A percentile compares a stretch with the other conserved stretches of the same genome.
These are phyloP conservation scores for Drosophila orosa DNA, from an alignment of 1,140 invertebrate genomes.

Conservation along the genomic window DNA sequence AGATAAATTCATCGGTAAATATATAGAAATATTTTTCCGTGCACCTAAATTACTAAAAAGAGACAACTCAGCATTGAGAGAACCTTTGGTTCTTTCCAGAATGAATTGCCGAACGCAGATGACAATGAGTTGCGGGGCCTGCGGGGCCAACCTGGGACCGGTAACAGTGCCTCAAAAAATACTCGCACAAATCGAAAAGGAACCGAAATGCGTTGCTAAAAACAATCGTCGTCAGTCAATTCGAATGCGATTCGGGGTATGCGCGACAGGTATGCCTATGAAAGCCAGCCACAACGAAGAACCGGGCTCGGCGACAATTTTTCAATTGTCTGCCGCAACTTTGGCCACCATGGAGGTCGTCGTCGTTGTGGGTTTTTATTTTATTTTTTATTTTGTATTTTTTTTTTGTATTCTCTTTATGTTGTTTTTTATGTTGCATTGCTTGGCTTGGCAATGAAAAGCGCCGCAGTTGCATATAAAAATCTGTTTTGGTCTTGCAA, in stretches of 20 bases:
- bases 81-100: slow-evolving; percentile 26
- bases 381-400: slow-evolving; percentile 5
- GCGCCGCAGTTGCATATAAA: slow-evolving; percentile 79
- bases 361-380: slow-evolving; percentile 17
- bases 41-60: slow-evolving; percentile 47
- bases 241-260: slow-evolving; percentile 79
- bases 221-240: slow-evolving; percentile 77
- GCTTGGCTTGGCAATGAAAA: slow-evolving; percentile 78
- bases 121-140: slow-evolving; percentile 58
- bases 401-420: slow-evolving; percentile 5
- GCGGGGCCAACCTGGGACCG: slow-evolving; percentile 3
- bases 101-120: slow-evolving; percentile 70
- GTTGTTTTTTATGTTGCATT: slow-evolving; percentile 40
- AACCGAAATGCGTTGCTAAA: slow-evolving; percentile 12
- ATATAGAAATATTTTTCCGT: slow-evolving; percentile 4
- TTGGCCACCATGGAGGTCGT: slow-evolving; percentile 72
- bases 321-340: slow-evolving; percentile 71
- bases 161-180: slow-evolving; percentile 44
- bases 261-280: slow-evolving; percentile 79
- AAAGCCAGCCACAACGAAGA: slow-evolving; percentile 30
- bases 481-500: slow-evolving; percentile 72
- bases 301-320: slow-evolving; percentile 76
- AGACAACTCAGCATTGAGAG: background rate
- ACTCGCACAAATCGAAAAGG: slow-evolving; percentile 39
- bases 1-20: rapidly evolving